phyloP scores from a whole-genome alignment of 2,888 invertebrate genomes.

The Cerceris rybyensis region DNA sequence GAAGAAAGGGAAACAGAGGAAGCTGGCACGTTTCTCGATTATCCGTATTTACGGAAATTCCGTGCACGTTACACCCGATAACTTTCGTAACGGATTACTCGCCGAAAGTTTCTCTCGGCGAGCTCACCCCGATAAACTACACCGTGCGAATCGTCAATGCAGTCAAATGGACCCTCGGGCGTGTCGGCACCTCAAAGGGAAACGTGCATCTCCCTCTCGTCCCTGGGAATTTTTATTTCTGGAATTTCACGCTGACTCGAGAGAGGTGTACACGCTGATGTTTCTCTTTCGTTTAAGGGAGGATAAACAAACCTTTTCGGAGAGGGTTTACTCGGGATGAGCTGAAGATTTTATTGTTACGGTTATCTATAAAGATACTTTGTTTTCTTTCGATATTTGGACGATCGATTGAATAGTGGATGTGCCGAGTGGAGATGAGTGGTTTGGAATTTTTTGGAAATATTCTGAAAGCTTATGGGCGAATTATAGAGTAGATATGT shows the following conservation, averaged over 20 bases:
- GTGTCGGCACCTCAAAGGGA: slow-evolving; percentile 28
- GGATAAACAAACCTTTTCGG: neutral
- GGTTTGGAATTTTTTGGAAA: too few species aligned
- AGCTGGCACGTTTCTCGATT: slow-evolving; percentile 69
- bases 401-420: too few species aligned
- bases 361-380: neutral
- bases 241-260: slow-evolving; percentile 7
- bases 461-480: too few species aligned
- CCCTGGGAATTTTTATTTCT: slow-evolving; percentile 29
- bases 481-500: too few species aligned
- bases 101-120: slow-evolving; percentile 64
- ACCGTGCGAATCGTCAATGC: slow-evolving; percentile 66
- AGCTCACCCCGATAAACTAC: slow-evolving; percentile 62
- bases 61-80: slow-evolving; percentile 74
- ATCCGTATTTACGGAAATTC: slow-evolving; percentile 74
- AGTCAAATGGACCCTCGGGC: slow-evolving; percentile 61
- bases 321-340: neutral
- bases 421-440: too few species aligned
- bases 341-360: neutral
- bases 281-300: neutral
- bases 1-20: slow-evolving; percentile 52
- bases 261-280: slow-evolving; percentile 3
- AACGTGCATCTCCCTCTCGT: slow-evolving; percentile 12
- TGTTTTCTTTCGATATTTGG: too few species aligned
- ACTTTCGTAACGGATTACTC: slow-evolving; percentile 74